Conservation (phyloP, 2,113 vertebrate species). For the Petromus typicus region DNA sequence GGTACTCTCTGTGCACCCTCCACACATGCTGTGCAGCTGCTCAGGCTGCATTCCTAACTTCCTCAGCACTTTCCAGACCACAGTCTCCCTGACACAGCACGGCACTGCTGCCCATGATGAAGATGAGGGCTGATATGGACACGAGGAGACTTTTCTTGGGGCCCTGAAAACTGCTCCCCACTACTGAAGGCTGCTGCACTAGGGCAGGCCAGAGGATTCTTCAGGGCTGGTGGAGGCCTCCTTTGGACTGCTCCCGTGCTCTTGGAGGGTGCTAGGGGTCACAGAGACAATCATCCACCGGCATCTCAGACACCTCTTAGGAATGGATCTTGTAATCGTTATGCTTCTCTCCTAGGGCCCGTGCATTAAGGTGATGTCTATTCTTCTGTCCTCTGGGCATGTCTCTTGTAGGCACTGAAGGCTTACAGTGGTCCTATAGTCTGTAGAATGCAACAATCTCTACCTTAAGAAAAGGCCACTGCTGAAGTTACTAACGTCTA, state of each 20-base stretch:
- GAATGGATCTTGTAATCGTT: conserved; percentile 74
- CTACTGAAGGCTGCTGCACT: conserved; percentile 58
- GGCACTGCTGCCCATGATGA: conserved; percentile 80
- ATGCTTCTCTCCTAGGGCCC: conserved; percentile 73
- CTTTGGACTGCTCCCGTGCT: conserved; percentile 8
- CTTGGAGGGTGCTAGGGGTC: conserved; percentile 46
- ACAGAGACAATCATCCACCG: conserved; percentile 2
- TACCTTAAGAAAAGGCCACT: not conserved
- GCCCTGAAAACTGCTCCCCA: conserved; percentile 77
- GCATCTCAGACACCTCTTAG: conserved; percentile 69
- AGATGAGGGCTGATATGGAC: conserved; percentile 79
- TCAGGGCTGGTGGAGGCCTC: conserved; percentile 50
- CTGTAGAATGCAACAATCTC: not conserved
- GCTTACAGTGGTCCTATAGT: not conserved
- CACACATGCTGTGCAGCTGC: conserved; percentile 77
- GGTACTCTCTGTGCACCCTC: conserved; percentile 78
- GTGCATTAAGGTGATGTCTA: conserved; percentile 75
- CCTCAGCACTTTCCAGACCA: conserved; percentile 80
- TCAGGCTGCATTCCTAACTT: conserved; percentile 81
- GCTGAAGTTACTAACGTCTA: not conserved
- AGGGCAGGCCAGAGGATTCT: conserved; percentile 54
- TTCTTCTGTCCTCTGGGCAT: conserved; percentile 78
- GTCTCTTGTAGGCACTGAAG: conserved; percentile 3
- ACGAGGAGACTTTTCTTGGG: conserved; percentile 80
- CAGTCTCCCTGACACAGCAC: conserved; percentile 77